Evolutionary conservation across 2,113 vertebrate species (phyloP), one percentile per base, ranked within the genome.

Genomic region (Phrynosoma blainvillii): DNA sequence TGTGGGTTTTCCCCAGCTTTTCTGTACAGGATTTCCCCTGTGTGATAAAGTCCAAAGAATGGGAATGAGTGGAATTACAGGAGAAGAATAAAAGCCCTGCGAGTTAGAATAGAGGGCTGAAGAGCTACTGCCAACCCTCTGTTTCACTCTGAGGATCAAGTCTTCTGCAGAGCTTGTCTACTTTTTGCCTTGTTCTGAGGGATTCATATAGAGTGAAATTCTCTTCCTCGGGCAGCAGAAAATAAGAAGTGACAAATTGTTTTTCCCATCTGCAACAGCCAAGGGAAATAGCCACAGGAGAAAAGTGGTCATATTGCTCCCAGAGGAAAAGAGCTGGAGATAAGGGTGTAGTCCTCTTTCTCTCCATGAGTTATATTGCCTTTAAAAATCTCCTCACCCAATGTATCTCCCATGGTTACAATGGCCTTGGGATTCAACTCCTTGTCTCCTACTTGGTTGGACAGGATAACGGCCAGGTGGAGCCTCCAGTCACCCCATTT

Each of bases 401-500:
- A 84, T 0, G 97, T 97, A 89, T 99, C 98, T 77, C 98, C 98
- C 97, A 98, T 97, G 91, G 96, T 96, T 91, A 98, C 0, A 0
- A 98, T 96, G 12, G 97, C 96, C 52, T 95, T 95, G 73, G 94
- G 96, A 66, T 97, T 96, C 87, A 97, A 68, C 13, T 95, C 95
- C 0, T 27, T 16, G 66, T 98, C 96, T 66, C 96, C 97, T 0
- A 91, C 95, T 84, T 97, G 97, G 91, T 98, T 99, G 87, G 98
- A 98, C 71, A 99, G 80, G 93, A 99, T 96, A 47, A 98, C 97
- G 0, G 98, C 98, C 94, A 99, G 92, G 79, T 99, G 98, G 10
- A 98, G 98, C 90, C 96, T 97, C 98, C 98, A 99, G 93, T 99
- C 97, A 21, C 97, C 98, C 98, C 97, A 98, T 0, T 95, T 96